Base-by-base conservation (phyloP, 1,140 invertebrate genomes). In the Copidosoma floridanum region DNA sequence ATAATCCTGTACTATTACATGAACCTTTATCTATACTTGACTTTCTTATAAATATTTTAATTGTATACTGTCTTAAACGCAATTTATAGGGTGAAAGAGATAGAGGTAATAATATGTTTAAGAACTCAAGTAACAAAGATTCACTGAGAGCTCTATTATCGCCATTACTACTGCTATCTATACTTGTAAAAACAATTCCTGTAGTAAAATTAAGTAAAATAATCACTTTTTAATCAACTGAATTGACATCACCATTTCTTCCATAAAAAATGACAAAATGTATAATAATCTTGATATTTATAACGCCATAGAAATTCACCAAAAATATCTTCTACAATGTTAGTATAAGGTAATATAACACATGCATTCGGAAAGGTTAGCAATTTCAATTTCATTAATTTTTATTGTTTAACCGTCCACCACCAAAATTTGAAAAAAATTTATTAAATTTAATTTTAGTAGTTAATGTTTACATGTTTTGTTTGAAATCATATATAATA, bases 201-300 rank as follows among this genome's bases (percentile, higher is more conserved):
- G 29, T 54, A n/a, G 27, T 43, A 20, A 50, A 14, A 48, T 59
- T 37, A 2, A 59, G 29, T 23, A 54, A 44, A 18, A 38, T 23
- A 5, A 67, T n/a, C 2, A 64, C 38, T 43, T 35, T 46, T 12
- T 52, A n/a, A 50, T 64, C 64, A 0, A 64, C 60, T 14, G 32
- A 29, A n/a, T 59, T 29, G 5, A 64, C 56, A 53, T 60, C 43
- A n/a, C 43, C 47, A 46, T 59, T 64, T 14, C 61, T 24, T 12
- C 56, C 37, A 23, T 47, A 59, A 11, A 59, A 20, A 24, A 59
- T 52, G 21, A 26, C 50, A 40, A 11, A 26, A 37, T 24, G 24
- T 18, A 12, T 43, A 24, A 12, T 52, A 32, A 24, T 18, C 7
- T 4, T 10, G 20, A n/a, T 16, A 54, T 23, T 54, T 8, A 21